These are phyloP conservation scores for Gryllus bimaculatus DNA, from an alignment of 1,140 invertebrate genomes.

Conservation along the genomic window DNA sequence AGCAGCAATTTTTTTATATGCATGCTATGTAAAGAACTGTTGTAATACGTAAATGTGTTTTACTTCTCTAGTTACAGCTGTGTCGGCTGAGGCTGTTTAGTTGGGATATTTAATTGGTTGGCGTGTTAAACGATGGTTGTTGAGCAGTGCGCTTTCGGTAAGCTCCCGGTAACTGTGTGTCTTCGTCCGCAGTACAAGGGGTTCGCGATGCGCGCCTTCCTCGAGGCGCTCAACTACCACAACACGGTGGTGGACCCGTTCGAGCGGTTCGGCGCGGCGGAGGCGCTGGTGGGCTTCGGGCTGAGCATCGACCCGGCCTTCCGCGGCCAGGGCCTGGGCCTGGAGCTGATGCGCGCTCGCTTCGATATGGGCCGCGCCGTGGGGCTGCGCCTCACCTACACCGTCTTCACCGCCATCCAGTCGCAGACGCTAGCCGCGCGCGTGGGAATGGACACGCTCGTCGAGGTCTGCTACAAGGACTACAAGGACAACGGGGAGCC, in stretches of 20 bases:
- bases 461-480: neutral
- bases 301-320: neutral
- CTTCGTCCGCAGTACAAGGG: neutral
- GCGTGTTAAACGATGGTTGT: too few relatives aligned
- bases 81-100: too few relatives aligned
- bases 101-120: too few relatives aligned
- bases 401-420: constrained; percentile 13
- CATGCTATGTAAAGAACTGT: too few relatives aligned
- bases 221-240: neutral
- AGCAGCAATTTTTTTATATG: too few relatives aligned
- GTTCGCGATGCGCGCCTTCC: neutral
- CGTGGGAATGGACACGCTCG: neutral
- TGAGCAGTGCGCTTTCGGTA: neutral
- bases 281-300: neutral
- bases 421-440: constrained; percentile 10
- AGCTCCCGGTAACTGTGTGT: neutral
- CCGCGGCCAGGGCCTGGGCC: constrained; percentile 6
- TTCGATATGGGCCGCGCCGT: constrained; percentile 10
- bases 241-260: neutral
- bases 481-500: neutral
- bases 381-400: constrained; percentile 5
- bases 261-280: neutral
- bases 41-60: too few relatives aligned
- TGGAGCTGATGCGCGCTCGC: neutral
- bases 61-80: too few relatives aligned